Conservation (phyloP, 2,113 vertebrate genomes). For the Stegastes partitus region DNA sequence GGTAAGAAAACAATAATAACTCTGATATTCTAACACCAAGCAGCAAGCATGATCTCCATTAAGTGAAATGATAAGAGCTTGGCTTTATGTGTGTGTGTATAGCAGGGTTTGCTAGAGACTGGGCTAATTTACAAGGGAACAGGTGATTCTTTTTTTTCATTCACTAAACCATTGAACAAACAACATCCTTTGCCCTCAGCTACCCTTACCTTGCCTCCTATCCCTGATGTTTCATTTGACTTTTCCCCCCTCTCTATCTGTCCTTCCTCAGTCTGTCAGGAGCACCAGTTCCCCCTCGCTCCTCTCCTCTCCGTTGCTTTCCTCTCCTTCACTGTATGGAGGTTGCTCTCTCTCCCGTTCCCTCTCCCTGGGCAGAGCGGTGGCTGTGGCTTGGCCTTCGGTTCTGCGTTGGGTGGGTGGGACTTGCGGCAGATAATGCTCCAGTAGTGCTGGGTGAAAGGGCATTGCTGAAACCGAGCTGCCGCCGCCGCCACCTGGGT, state of each 20-base stretch:
- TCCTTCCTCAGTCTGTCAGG: slow-evolving; percentile 89
- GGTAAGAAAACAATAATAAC: slow-evolving; percentile 5
- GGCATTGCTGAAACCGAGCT: slow-evolving; percentile 81
- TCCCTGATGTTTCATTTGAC: background rate
- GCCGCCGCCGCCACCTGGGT: slow-evolving; percentile 72
- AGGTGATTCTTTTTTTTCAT: background rate
- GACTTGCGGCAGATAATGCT: slow-evolving; percentile 89
- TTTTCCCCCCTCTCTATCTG: background rate
- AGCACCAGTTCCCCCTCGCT: slow-evolving; percentile 96
- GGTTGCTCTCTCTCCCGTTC: slow-evolving; percentile 78
- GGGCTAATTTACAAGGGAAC: slow-evolving; percentile 39
- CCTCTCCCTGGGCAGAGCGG: slow-evolving; percentile 55
- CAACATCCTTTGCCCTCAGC: slow-evolving; percentile 4
- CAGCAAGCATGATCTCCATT: slow-evolving; percentile 19
- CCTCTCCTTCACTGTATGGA: slow-evolving; percentile 93
- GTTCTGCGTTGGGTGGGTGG: slow-evolving; percentile 72
- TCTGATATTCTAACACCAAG: slow-evolving; percentile 37
- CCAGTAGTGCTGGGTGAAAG: slow-evolving; percentile 88
- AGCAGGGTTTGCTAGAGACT: slow-evolving; percentile 22
- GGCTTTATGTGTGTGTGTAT: slow-evolving; percentile 12
- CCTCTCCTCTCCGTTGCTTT: slow-evolving; percentile 91
- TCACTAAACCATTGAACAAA: slow-evolving; percentile 19
- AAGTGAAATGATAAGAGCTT: slow-evolving; percentile 43
- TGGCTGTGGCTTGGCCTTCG: slow-evolving; percentile 81
- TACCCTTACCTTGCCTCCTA: background rate